Percentiles rank a stretch among this genome's conserved stretches.
These are phyloP conservation scores for Gymnarchus niloticus DNA, from an alignment of 2,113 vertebrate genomes.

Conservation along the genomic window DNA sequence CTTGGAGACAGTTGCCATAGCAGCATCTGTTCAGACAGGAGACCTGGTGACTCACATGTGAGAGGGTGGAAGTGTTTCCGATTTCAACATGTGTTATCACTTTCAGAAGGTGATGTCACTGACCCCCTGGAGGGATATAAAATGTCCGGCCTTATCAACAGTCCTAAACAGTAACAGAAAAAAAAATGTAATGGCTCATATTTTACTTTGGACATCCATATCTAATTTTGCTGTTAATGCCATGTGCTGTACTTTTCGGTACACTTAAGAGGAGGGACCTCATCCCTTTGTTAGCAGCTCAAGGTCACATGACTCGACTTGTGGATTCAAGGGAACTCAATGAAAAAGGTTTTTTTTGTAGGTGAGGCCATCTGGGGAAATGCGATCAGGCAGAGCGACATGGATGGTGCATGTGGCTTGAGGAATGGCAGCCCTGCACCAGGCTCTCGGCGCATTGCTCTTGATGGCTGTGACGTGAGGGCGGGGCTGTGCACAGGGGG, in stretches of 20 bases:
- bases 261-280: not conserved
- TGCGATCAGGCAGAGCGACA: not conserved
- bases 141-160: slow-evolving; percentile 12
- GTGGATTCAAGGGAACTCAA: not conserved
- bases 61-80: not conserved
- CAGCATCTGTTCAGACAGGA: not conserved
- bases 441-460: not conserved
- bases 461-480: not conserved
- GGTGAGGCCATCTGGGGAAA: not conserved
- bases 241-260: not conserved
- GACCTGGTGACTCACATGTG: not conserved
- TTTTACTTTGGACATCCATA: not conserved
- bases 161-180: slow-evolving; percentile 10
- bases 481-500: not conserved
- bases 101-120: slow-evolving; percentile 1
- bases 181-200: not conserved
- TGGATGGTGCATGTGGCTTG: too few species aligned
- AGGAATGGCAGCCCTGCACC: not conserved
- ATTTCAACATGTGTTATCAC: slow-evolving; percentile 8
- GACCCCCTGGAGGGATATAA: slow-evolving; percentile 45
- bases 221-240: not conserved
- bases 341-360: not conserved
- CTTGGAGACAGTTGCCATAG: not conserved
- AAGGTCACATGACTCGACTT: not conserved
- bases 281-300: not conserved